Evolutionary conservation across 2,797 vertebrate genomes (phyloP).

Genomic region (Aythya fuligula): DNA sequence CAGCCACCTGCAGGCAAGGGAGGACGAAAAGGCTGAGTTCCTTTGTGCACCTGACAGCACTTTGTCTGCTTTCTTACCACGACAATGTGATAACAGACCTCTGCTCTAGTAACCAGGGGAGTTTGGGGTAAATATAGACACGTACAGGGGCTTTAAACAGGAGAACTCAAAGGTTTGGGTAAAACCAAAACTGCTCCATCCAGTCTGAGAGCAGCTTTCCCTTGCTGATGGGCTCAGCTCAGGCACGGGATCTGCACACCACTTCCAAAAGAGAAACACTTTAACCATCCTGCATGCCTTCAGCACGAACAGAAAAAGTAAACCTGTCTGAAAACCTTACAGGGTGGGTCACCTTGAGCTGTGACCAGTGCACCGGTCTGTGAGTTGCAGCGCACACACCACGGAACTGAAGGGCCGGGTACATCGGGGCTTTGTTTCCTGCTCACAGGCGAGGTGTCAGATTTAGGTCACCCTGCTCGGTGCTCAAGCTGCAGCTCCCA

Average conservation of each 20-base stretch:
- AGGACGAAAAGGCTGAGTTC: neutral
- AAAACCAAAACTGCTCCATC: neutral
- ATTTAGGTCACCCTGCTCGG: constrained; percentile 43
- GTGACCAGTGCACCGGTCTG: neutral
- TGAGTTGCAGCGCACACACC: neutral
- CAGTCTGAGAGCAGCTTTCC: neutral
- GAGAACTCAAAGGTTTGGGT: neutral
- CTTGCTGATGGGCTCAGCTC: neutral
- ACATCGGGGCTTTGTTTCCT: neutral
- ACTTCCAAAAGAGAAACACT: neutral
- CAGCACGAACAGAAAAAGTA: neutral
- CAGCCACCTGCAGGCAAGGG: fast-evolving
- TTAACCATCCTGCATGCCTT: neutral
- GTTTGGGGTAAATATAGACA: neutral
- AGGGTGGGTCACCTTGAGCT: neutral
- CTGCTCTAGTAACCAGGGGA: neutral
- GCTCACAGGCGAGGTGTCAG: constrained; percentile 29
- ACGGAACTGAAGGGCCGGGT: neutral
- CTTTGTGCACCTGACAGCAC: neutral
- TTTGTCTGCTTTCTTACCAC: fast-evolving
- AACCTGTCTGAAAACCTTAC: neutral
- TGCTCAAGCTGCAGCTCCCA: neutral
- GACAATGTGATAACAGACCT: neutral
- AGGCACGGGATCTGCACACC: neutral
- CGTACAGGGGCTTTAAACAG: neutral